Evolutionary conservation across 2,888 invertebrate genomes (phyloP), one percentile per base, ranked within the genome.

Genomic region (Hypomecis punctinalis): DNA sequence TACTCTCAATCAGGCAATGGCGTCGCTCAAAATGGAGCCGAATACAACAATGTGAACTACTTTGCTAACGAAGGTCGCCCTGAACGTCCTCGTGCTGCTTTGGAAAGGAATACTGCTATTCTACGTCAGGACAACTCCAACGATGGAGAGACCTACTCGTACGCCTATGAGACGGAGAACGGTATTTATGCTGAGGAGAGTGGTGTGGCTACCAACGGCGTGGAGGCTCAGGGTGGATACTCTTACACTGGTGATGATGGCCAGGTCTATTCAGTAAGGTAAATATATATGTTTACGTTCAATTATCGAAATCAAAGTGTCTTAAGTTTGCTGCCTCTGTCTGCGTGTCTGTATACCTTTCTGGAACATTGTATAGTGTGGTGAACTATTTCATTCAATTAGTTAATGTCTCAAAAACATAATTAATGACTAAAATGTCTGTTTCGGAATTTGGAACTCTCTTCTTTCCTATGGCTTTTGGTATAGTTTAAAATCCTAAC

Each of bases 171-270:
- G 69, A 91, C 92, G 45, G 89, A 91, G 61, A 92, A 92, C 66
- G 92, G 92, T 3, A 92, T 93, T 45, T 77, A 72, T 62, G 92
- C 87, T 64, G 91, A 91, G 62, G 91, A 92, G 61, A 88, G 70
- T 65, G 92, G 91, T 33, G 86, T 90, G 4, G 92, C 90, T 1
- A 86, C 86, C 6, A 85, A 92, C 54, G 92, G 92, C 23, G 92
- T 91, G 0, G 85, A 85, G 60, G 89, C 91, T 71, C 88, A 90
- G 68, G 92, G 93, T 42, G 87, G 88, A 1, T 92, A 78, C 62
- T 85, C 90, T 6, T 93, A 91, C 72, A 88, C 87, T 71, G 92
- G 91, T 57, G 92, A 91, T 73, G 92, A 93, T 77, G 92, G 92
- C 47, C 79, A 86, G 63, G 83, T 90, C 47, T 92, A 92, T 75